A percentile compares a stretch with the other conserved stretches of the same genome.
Evolutionary conservation across 1,140 invertebrate genomes (phyloP).

Genomic region (Zaprionus vittiger): DNA sequence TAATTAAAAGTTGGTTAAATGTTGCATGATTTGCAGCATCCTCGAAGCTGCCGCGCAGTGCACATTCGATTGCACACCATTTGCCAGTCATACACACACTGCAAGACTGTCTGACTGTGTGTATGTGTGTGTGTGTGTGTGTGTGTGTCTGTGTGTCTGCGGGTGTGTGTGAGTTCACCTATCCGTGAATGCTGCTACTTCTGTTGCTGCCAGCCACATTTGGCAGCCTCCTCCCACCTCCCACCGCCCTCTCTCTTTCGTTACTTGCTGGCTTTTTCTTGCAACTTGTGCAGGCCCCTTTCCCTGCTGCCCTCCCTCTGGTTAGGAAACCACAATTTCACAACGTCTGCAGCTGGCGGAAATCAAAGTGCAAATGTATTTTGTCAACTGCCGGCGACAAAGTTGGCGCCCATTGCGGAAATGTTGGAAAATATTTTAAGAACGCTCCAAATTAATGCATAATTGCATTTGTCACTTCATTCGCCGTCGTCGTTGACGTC

Average conservation of each 20-base stretch:
- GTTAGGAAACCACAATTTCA: no score
- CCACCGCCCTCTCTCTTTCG: background rate
- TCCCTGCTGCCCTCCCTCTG: background rate
- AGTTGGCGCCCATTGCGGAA: conserved; percentile 55
- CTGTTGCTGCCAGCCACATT: conserved; percentile 37
- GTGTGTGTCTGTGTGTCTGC: conserved; percentile 10
- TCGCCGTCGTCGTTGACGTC: background rate
- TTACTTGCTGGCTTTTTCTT: conserved; percentile 41
- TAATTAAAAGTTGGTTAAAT: conserved; percentile 82
- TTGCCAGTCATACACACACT: conserved; percentile 52
- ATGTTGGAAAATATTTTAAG: conserved; percentile 66
- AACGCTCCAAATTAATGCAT: conserved; percentile 71
- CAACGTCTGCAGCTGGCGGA: conserved; percentile 34
- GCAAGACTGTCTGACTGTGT: background rate
- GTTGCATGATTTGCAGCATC: conserved; percentile 76
- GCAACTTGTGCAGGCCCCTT: conserved; percentile 14
- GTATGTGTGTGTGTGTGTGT: background rate
- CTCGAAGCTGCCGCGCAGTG: conserved; percentile 40
- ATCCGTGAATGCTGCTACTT: conserved; percentile 27
- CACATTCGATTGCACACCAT: conserved; percentile 79
- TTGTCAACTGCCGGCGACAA: conserved; percentile 61
- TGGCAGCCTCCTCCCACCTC: conserved; percentile 16
- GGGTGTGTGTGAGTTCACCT: conserved; percentile 27
- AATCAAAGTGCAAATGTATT: conserved; percentile 77
- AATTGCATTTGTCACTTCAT: conserved; percentile 79